Evolutionary conservation across 2,888 invertebrate genomes (phyloP), one percentile per base, ranked within the genome.

Genomic region (Coelopa pilipes): DNA sequence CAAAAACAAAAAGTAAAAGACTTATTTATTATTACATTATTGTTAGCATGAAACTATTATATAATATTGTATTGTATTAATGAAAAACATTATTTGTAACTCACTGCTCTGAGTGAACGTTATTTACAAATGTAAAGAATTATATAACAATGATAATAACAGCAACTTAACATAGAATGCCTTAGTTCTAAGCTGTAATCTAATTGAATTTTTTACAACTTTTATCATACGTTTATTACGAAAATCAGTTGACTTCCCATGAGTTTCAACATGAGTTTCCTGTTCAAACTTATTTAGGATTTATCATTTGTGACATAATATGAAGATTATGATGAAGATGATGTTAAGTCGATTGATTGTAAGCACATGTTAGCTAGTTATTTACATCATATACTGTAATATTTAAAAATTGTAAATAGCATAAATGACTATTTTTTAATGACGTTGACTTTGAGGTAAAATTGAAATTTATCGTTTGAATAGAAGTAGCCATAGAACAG

Each of bases 321-420:
- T n/a, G n/a, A 34, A 34, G 2, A 7, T 2, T 34, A 34, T 34
- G 34, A 2, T 34, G 19, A 1, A 47, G 49, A 47, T 65, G 17
- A 11, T 45, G 4, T n/a, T 46, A 45, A 49, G 17, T 17, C 50
- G 50, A 12, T 47, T 50, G 15, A 45, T n/a, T 15, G 24, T 21
- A 65, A 66, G 75, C 77, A 79, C 79, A 78, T 82, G 83, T 82
- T 82, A 82, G 83, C 79, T 82, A 82, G 82, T 82, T 82, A 82
- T 79, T 81, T 82, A 82, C 81, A 79, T 67, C 76, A 80, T 77
- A 75, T 73, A 79, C 79, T 80, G 78, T 68, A 73, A 73, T 65
- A 77, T 45, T 76, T 49, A 73, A 66, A 73, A 76, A 69, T 71
- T 59, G 7, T 7, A 5, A 5, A 49, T 17, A 19, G 47, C 15